phyloP scores from a whole-genome alignment of 1,140 invertebrate genomes.

The Neodiprion fabricii region DNA sequence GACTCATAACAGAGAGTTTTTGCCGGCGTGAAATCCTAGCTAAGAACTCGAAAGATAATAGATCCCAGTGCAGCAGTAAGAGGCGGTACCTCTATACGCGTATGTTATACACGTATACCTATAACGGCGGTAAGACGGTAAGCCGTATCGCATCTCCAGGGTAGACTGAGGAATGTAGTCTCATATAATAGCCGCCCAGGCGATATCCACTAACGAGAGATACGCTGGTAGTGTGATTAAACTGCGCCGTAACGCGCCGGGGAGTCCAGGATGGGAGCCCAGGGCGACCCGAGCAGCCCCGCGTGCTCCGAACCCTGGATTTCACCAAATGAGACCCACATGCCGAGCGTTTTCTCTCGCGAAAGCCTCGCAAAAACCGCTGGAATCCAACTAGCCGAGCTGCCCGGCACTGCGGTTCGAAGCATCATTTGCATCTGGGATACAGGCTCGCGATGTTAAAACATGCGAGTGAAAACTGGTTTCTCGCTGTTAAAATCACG shows the following conservation, averaged over 20 bases:
- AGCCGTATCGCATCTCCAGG: slow-evolving; percentile 12
- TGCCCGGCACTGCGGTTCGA: background rate
- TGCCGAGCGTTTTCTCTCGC: background rate
- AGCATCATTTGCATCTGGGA: too few relatives aligned
- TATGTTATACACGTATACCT: too few relatives aligned
- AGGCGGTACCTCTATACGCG: background rate
- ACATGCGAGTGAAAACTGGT: too few relatives aligned
- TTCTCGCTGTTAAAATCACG: too few relatives aligned
- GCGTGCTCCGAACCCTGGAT: background rate
- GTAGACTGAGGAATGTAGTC: slow-evolving; percentile 46
- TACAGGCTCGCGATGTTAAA: too few relatives aligned
- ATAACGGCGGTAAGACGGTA: background rate
- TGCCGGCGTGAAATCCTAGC: background rate
- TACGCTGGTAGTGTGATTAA: slow-evolving; percentile 55
- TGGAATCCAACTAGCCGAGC: background rate
- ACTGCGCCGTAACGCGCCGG: slow-evolving; percentile 52
- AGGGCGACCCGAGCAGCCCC: slow-evolving; percentile 20
- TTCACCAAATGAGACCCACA: background rate
- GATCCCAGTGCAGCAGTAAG: slow-evolving; percentile 34
- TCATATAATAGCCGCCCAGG: slow-evolving; percentile 50
- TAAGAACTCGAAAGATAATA: slow-evolving; percentile 40
- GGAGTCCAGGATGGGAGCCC: slow-evolving; percentile 40
- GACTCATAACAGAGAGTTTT: too few relatives aligned
- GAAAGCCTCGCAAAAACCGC: background rate
- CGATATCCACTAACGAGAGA: slow-evolving; percentile 56